phyloP scores from a whole-genome alignment of 2,797 vertebrate species.

The Urocyon cinereoargenteus region DNA sequence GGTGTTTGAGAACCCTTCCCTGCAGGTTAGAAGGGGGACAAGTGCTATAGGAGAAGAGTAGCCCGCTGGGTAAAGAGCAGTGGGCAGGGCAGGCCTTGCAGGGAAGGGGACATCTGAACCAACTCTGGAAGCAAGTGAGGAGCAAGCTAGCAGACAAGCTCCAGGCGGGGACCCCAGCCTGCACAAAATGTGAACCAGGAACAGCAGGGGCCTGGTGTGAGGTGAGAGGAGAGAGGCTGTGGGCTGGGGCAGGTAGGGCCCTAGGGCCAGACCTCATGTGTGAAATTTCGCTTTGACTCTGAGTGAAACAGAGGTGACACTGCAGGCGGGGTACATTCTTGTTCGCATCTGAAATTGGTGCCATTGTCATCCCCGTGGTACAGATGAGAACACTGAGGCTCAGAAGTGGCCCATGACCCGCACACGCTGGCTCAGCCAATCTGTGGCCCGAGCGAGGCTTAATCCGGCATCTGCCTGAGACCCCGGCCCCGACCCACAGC shows the following conservation, averaged over 20 bases:
- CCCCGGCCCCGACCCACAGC: background rate
- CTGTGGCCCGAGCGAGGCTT: background rate
- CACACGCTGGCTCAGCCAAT: background rate
- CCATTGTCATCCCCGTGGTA: accelerated
- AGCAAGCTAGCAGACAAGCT: background rate
- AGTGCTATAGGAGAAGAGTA: accelerated
- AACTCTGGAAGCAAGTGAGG: background rate
- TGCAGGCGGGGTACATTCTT: accelerated
- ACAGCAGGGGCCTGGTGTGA: background rate
- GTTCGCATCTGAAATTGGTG: background rate
- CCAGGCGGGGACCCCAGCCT: background rate
- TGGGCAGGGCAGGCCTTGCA: background rate
- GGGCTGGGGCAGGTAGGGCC: accelerated
- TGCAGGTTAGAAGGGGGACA: background rate
- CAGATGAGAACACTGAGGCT: background rate
- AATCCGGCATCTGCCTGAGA: background rate
- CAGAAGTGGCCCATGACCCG: background rate
- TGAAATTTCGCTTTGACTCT: background rate
- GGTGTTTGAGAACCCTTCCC: accelerated
- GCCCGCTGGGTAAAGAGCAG: background rate
- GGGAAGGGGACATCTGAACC: background rate
- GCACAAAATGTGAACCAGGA: background rate
- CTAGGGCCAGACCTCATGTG: accelerated
- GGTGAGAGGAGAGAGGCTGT: background rate
- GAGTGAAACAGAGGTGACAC: accelerated